phyloP scores from a whole-genome alignment of 2,113 vertebrate species.

The Poicephalus meyeri region DNA sequence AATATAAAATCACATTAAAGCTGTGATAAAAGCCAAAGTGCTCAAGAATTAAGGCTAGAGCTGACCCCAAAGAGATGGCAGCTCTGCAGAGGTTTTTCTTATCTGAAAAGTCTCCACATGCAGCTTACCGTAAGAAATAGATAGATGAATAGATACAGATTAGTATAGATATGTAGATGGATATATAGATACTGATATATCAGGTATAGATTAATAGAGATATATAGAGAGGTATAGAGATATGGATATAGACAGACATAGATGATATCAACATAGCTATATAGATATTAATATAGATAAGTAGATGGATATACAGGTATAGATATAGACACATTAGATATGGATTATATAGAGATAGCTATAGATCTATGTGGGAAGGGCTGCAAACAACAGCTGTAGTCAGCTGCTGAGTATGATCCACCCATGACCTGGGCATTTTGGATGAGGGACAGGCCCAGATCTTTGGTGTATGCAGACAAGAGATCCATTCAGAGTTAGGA shows the following conservation, averaged over 20 bases:
- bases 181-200: too few species aligned
- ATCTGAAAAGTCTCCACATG: not conserved
- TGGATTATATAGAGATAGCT: not conserved
- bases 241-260: not conserved
- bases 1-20: rapidly evolving
- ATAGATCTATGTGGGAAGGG: not conserved
- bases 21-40: not conserved
- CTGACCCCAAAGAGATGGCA: not conserved
- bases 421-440: rapidly evolving
- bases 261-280: too few species aligned
- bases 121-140: not conserved
- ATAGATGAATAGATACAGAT: not conserved
- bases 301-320: not conserved
- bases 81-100: not conserved
- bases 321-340: not conserved
- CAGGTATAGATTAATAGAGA: not conserved
- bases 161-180: not conserved
- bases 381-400: not conserved
- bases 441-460: not conserved
- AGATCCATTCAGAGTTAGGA: not conserved
- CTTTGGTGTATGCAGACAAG: not conserved
- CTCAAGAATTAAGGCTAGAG: not conserved
- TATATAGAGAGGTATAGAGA: not conserved
- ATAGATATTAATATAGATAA: not conserved
- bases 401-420: not conserved